These are phyloP conservation scores for Acanthisitta chloris DNA, from an alignment of 2,113 vertebrate genomes.

Conservation along the genomic window DNA sequence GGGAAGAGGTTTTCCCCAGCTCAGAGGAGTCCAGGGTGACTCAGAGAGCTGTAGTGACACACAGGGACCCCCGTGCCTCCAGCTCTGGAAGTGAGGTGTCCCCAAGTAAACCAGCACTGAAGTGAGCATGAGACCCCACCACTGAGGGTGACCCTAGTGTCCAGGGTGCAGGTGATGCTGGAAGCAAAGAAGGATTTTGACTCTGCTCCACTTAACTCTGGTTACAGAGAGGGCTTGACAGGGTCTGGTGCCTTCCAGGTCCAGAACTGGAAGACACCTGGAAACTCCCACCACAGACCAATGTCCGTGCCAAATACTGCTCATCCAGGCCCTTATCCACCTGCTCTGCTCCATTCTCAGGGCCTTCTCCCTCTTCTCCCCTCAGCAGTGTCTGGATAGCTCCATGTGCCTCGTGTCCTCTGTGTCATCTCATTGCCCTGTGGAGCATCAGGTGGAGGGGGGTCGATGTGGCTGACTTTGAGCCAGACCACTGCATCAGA, in stretches of 20 bases:
- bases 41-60: not conserved
- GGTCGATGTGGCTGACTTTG: rapidly evolving
- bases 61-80: not conserved
- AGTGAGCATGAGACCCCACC: not conserved
- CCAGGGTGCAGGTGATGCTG: not conserved
- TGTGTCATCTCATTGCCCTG: not conserved
- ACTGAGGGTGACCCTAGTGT: not conserved
- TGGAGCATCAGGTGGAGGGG: not conserved
- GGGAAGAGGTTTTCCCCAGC: not conserved
- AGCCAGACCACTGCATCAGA: not conserved
- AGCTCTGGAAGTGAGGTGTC: not conserved
- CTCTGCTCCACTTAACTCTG: not conserved
- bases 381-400: too few species aligned
- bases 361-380: not conserved
- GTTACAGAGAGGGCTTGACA: not conserved
- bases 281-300: not conserved
- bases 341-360: not conserved
- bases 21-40: not conserved
- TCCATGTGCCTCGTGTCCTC: not conserved
- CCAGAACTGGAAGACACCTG: too few species aligned
- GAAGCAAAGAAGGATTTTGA: not conserved
- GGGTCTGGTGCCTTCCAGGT: not conserved
- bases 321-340: not conserved
- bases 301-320: not conserved
- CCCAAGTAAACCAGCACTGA: not conserved